Conservation (phyloP, 1,140 invertebrate genomes). For the Ips nitidus region DNA sequence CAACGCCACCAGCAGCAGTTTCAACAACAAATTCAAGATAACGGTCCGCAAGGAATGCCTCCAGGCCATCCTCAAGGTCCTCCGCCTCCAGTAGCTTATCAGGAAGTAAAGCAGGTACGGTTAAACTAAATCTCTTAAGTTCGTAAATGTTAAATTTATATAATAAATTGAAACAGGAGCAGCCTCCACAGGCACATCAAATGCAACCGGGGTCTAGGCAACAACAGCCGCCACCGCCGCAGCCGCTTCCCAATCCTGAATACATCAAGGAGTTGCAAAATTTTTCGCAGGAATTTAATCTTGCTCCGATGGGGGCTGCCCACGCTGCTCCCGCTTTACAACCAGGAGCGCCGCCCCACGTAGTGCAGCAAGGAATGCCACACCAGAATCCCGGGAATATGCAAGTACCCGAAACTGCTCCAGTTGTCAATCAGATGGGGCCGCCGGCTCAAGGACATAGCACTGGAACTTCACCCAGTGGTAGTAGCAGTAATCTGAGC, state of each 20-base stretch:
- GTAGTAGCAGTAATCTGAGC: constrained; percentile 32
- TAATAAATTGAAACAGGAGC: background rate
- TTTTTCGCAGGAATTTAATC: constrained; percentile 59
- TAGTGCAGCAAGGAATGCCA: constrained; percentile 20
- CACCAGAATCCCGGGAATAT: constrained; percentile 15
- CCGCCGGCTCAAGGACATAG: constrained; percentile 11
- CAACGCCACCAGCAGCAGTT: constrained; percentile 41
- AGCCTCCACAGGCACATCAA: constrained; percentile 6
- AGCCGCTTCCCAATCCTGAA: constrained; percentile 46
- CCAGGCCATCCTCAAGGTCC: constrained; percentile 43
- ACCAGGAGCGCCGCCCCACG: constrained; percentile 14
- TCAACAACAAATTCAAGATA: constrained; percentile 18
- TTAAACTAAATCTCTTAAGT: background rate
- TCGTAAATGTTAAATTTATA: background rate
- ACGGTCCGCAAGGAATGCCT: constrained; percentile 19
- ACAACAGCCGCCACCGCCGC: constrained; percentile 49
- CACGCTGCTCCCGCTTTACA: constrained; percentile 1
- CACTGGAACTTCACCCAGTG: constrained; percentile 34
- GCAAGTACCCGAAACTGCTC: constrained; percentile 16
- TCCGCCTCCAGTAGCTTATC: constrained; percentile 42
- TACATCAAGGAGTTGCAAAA: constrained; percentile 54
- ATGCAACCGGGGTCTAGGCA: constrained; percentile 5
- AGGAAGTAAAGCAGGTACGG: constrained; percentile 14
- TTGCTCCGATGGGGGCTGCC: constrained; percentile 41
- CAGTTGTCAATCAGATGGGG: constrained; percentile 21